Evolutionary conservation across 1,140 invertebrate genomes (phyloP).

Genomic region (Lamellibrachia luymesi): DNA sequence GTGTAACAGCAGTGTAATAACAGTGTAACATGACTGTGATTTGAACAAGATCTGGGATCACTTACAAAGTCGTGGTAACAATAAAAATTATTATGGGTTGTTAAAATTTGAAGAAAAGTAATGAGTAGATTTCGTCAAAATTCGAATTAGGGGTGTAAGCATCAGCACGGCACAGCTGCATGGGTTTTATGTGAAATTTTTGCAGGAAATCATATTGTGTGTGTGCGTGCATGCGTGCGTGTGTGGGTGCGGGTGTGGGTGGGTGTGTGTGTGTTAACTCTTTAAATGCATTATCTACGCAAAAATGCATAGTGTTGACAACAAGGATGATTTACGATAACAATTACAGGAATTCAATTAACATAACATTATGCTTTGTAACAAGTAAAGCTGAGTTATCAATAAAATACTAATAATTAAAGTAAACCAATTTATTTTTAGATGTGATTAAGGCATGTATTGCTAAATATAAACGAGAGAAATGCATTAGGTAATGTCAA

Average conservation of each 20-base stretch:
- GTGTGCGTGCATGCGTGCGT: no score
- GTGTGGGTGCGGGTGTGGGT: no score
- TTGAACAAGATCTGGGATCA: not conserved
- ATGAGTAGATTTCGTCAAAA: no score
- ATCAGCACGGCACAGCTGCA: no score
- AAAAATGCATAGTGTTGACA: no score
- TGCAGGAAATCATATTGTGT: no score
- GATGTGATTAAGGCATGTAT: not conserved
- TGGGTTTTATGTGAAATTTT: no score
- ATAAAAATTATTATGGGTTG: not conserved
- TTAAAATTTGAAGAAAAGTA: no score
- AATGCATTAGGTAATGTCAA: not conserved
- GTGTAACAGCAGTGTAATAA: not conserved
- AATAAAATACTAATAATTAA: not conserved
- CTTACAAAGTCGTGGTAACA: not conserved
- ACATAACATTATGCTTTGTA: not conserved
- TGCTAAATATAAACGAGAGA: not conserved
- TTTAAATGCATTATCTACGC: no score
- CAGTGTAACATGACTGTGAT: not conserved
- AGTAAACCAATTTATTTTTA: not conserved
- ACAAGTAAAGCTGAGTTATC: not conserved
- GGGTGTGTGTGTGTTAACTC: no score
- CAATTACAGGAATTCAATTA: not conserved
- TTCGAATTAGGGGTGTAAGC: no score
- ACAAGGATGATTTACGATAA: not conserved